Evolutionary conservation across 2,888 invertebrate genomes (phyloP), one percentile per base, ranked within the genome.

Genomic region (Labia minor): DNA sequence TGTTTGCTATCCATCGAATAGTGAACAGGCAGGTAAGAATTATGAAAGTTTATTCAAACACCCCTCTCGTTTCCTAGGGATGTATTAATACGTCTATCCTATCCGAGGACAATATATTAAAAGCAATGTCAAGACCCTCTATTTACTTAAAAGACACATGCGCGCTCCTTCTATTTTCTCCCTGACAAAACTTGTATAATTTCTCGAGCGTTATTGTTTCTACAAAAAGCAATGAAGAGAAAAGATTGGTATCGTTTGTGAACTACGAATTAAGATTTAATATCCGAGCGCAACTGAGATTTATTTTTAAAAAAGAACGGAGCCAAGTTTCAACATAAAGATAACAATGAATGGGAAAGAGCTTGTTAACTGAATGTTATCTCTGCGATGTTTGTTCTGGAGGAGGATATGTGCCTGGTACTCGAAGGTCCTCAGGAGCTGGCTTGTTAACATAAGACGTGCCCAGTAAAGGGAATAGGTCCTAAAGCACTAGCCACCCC

Each of bases 231-330:
- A 16, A 49, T 49, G 49, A 49, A 49, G 49, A n/a, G n/a, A 49
- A 49, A 49, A 49, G 49, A 49, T 49, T 49, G n/a, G 49, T 49
- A 49, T 49, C 49, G 49, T 16, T 49, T 49, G 26, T 8, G 14
- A 49, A 49, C 49, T 49, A n/a, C n/a, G 49, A 49, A 49, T 49
- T 49, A 49, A 49, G 49, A 49, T 49, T 49, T 49, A 49, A 49
- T 49, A 49, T 49, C 49, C 49, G 16, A 49, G 49, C 49, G 49
- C 49, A 49, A n/a, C 16, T 16, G 49, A 4, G 49, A 49, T 49
- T 49, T 49, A 49, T 49, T 49, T 14, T 49, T 49, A 49, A 49
- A 49, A 49, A 14, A 26, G 26, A 4, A 14, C 49, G 8, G 16
- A 8, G 2, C 49, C 49, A 49, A 49, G 49, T 49, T 49, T 49